A percentile compares a stretch with the other conserved stretches of the same genome.
Conservation (phyloP, 2,888 invertebrate genomes). For the Myathropa florea region DNA sequence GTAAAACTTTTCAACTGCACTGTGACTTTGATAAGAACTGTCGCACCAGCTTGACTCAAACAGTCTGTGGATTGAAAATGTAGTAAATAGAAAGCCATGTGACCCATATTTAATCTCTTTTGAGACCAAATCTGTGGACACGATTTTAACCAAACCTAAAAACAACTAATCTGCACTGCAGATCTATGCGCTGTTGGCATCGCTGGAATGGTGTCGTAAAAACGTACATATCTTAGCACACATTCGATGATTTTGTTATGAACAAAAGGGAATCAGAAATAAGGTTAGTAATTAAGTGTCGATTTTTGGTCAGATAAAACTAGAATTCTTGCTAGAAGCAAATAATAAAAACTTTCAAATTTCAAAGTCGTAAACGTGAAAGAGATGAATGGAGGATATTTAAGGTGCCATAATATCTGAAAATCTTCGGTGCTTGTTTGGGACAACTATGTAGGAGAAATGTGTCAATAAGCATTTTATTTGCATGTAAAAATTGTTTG, state of each 20-base stretch:
- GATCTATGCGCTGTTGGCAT: background rate
- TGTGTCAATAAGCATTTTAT: too few relatives aligned
- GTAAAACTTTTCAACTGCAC: too few relatives aligned
- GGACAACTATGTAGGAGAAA: too few relatives aligned
- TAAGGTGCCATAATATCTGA: too few relatives aligned
- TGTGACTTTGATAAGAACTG: too few relatives aligned
- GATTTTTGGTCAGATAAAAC: background rate
- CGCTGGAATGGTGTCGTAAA: background rate
- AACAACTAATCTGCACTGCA: background rate
- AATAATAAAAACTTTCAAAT: background rate
- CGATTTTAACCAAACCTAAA: background rate
- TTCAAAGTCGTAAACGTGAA: background rate
- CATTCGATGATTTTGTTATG: background rate
- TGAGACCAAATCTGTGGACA: background rate
- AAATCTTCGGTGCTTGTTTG: too few relatives aligned
- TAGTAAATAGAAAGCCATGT: too few relatives aligned
- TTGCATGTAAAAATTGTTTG: too few relatives aligned
- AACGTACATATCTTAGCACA: background rate
- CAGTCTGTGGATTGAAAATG: background rate
- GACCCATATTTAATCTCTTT: too few relatives aligned
- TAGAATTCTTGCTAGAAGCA: background rate
- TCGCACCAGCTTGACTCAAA: too few relatives aligned
- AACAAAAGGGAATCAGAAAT: background rate
- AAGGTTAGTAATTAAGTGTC: background rate
- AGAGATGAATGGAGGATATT: background rate